Percentiles rank a stretch among this genome's conserved stretches.
Evolutionary conservation across 1,140 invertebrate genomes (phyloP).

Genomic region (Notospermus geniculatus): DNA sequence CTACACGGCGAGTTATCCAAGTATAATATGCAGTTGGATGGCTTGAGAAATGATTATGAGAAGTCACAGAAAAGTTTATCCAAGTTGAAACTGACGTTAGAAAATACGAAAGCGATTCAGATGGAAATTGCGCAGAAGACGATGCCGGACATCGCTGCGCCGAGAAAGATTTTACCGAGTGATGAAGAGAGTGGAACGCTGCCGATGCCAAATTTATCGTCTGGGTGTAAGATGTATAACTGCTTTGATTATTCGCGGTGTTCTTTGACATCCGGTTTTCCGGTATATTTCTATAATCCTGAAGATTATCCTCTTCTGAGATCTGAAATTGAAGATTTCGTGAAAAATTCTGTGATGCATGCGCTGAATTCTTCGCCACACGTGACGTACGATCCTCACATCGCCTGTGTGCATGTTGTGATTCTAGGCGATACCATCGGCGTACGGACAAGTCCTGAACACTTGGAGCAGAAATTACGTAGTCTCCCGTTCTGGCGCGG

Average conservation of each 20-base stretch:
- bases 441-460: slow-evolving; percentile 12
- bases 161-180: slow-evolving; percentile 67
- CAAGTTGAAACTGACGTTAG: slow-evolving; percentile 81
- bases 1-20: slow-evolving; percentile 79
- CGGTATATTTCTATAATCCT: slow-evolving; percentile 78
- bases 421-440: slow-evolving; percentile 64
- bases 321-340: slow-evolving; percentile 72
- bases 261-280: slow-evolving; percentile 87
- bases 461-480: slow-evolving; percentile 62
- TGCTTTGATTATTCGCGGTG: slow-evolving; percentile 96
- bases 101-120: slow-evolving; percentile 81
- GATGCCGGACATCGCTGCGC: slow-evolving; percentile 81
- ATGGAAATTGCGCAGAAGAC: slow-evolving; percentile 85
- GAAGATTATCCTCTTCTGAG: slow-evolving; percentile 58
- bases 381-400: slow-evolving; percentile 74
- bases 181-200: slow-evolving; percentile 27
- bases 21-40: slow-evolving; percentile 80
- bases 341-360: slow-evolving; percentile 75
- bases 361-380: slow-evolving; percentile 80
- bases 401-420: slow-evolving; percentile 86
- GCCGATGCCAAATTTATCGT: slow-evolving; percentile 22
- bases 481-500: slow-evolving; percentile 83
- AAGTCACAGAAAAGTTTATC: slow-evolving; percentile 85
- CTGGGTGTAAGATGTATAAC: slow-evolving; percentile 75
- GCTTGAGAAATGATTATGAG: slow-evolving; percentile 76